phyloP scores from a whole-genome alignment of 2,797 vertebrate species.

The Thunnus albacares region DNA sequence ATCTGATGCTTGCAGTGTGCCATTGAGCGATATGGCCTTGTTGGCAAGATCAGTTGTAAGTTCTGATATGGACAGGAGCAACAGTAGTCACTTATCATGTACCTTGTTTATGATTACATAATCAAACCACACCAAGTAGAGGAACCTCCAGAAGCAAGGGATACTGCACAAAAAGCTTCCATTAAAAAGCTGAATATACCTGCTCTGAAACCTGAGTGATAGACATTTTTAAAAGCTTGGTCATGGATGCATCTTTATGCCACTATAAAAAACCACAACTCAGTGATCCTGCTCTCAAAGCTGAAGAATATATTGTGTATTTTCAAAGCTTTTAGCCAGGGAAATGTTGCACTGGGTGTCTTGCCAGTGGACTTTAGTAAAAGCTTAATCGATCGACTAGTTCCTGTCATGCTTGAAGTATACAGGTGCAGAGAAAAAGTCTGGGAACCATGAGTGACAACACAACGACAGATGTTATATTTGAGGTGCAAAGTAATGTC shows the following conservation, averaged over 20 bases:
- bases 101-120: conserved; percentile 32
- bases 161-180: not conserved
- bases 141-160: not conserved
- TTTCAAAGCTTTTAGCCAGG: conserved; percentile 16
- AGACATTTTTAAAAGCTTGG: conserved; percentile 29
- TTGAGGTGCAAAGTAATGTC: not conserved
- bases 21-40: not conserved
- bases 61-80: conserved; percentile 4
- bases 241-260: conserved; percentile 14
- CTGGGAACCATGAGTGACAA: not conserved
- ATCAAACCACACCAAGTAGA: conserved; percentile 37
- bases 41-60: not conserved
- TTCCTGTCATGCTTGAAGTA: conserved; percentile 19
- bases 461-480: not conserved
- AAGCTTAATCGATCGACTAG: conserved; percentile 30
- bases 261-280: conserved; percentile 5
- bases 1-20: too few species aligned
- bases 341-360: conserved; percentile 17
- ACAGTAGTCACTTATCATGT: conserved; percentile 6
- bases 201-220: conserved; percentile 33
- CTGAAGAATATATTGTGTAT: conserved; percentile 12
- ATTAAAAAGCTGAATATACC: conserved; percentile 37
- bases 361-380: conserved; percentile 28
- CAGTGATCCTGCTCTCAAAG: conserved; percentile 24
- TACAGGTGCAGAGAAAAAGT: not conserved